Base-by-base conservation (phyloP, 2,113 vertebrate species). In the Abramis brama region DNA sequence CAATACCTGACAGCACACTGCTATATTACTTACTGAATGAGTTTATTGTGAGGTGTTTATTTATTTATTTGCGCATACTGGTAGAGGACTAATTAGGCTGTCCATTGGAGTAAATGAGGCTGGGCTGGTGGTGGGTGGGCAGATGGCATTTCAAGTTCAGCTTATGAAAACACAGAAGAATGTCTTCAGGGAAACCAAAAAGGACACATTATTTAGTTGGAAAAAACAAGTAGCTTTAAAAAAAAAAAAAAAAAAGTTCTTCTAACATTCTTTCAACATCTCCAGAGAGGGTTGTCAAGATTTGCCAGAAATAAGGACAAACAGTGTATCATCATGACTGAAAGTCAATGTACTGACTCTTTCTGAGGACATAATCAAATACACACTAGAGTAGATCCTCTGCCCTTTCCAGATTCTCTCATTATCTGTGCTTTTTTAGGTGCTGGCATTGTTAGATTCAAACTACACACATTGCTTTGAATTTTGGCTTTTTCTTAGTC, bases 31-130 rank as follows among this genome's bases (percentile, higher is more conserved):
- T 2, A 5, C 60, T 19, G 50, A 89, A 80, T 57, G 39, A 81
- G 80, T 75, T 79, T 62, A 36, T 86, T 78, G 50, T 86, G 47
- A 62, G 30, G 80, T 23, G 33, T 83, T 83, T 83, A 64, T 66
- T 81, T 80, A 64, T 80, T 64, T 62, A 45, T 80, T 80, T 47
- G 60, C 15, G 10, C n/a, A 30, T 64, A 64, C 39, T 66, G 79
- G 59, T 80, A 47, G 57, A 59, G 59, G 59, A 64, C n/a, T 80
- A 80, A 80, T 80, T 47, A 80, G n/a, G 15, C 75, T 68, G 74
- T 70, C 75, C 47, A 64, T 80, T 64, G 79, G 39, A 45, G 25
- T 25, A 62, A 64, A 36, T 33, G 45, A 27, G 45, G 6, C 30
- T 45, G 60, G 55, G 47, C 19, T 77, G 27, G 76, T 33, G 52